Evolutionary conservation across 2,888 invertebrate genomes (phyloP), one percentile per base, ranked within the genome.

Genomic region (Morpho deidamia): DNA sequence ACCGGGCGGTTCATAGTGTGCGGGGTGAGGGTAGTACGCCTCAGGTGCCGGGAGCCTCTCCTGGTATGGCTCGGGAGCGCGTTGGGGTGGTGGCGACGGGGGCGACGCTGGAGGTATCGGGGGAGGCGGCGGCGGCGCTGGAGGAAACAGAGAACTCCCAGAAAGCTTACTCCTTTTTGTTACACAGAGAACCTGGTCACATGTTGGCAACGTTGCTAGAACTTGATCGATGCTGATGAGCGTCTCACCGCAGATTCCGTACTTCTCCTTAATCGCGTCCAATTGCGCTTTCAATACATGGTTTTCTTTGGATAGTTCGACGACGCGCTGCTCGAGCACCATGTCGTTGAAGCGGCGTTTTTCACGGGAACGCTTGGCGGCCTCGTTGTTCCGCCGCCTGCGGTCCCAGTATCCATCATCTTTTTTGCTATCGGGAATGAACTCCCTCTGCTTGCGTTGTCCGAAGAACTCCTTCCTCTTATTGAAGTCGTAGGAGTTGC

Each of bases 371-470:
- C 98, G 91, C 78, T 99, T 97, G 54, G 99, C 99, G 0, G 99
- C 99, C 81, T 98, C 98, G 83, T 99, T 99, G 86, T 99, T 99
- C 56, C 98, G 93, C 60, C 98, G 92, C 54, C 99, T 92, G 54
- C 98, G 93, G 81, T 98, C 98, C 99, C 99, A 99, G 83, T 99
- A 99, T 72, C 96, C 96, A 70, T 98, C 97, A 74, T 99, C 98
- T 78, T 99, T 99, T 80, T 97, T 97, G 83, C 93, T 96, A 78
- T 98, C 98, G 0, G 98, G 98, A 61, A 98, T 98, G 83, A 99
- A 98, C 80, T 98, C 98, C 10, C 99, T 92, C 75, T 98, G 98
- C 76, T 98, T 98, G 69, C 98, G 93, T 71, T 96, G 95, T 1
- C 95, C 95, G 82, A 96, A 96, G 71, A 96, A 91, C 64, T 96